Evolutionary conservation across 2,113 vertebrate genomes (phyloP).

Genomic region (Pardalotus punctatus): DNA sequence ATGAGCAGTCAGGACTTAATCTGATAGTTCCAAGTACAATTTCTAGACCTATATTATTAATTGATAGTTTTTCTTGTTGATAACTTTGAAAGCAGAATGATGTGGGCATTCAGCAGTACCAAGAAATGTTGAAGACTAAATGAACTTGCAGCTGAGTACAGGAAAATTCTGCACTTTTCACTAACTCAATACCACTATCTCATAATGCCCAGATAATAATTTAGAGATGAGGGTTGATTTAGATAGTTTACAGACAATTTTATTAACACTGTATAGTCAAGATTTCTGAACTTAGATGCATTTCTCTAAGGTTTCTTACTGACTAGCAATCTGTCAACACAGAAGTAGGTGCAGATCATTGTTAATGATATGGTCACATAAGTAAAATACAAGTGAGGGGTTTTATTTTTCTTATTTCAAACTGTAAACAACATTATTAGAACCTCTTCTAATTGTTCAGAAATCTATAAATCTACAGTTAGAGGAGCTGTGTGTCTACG

Average conservation of each 20-base stretch:
- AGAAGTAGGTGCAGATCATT: not conserved
- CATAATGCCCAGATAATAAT: not conserved
- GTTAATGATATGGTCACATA: not conserved
- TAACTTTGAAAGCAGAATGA: not conserved
- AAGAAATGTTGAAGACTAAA: not conserved
- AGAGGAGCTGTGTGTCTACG: not conserved
- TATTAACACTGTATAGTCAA: not conserved
- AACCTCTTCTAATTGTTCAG: constrained; percentile 28
- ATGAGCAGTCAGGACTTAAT: not conserved
- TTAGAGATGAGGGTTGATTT: not conserved
- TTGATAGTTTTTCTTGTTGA: not conserved
- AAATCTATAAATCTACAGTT: constrained; percentile 20
- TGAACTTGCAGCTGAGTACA: not conserved
- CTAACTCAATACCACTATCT: not conserved
- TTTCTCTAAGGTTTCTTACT: not conserved
- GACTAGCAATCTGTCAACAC: not conserved
- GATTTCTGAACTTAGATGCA: not conserved
- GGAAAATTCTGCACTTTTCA: not conserved
- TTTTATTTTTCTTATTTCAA: constrained; percentile 3
- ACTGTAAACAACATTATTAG: constrained; percentile 3
- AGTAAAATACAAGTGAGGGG: not conserved
- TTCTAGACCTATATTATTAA: not conserved
- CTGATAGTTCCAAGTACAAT: not conserved
- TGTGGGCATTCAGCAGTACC: not conserved
- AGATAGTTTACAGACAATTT: not conserved